A percentile compares a stretch with the other conserved stretches of the same genome.
These are phyloP conservation scores for Cryptops parisi DNA, from an alignment of 2,888 invertebrate species.

Conservation along the genomic window DNA sequence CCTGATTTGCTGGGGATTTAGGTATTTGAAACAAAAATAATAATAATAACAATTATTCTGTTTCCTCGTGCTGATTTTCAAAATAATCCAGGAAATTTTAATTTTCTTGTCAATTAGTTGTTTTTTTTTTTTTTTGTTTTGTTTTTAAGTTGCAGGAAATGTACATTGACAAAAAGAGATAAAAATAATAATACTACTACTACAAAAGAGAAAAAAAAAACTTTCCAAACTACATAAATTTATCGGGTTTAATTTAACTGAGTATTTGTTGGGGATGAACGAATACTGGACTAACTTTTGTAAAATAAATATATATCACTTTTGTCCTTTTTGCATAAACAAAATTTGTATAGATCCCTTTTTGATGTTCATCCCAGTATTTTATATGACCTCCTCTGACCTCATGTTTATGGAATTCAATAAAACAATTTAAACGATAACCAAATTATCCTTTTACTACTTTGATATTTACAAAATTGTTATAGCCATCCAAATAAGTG, in stretches of 20 bases:
- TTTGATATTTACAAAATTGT: not conserved
- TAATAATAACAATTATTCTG: too few relatives aligned
- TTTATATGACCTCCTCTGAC: slow-evolving; percentile 6
- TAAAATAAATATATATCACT: slow-evolving; percentile 3
- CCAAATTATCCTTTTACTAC: not conserved
- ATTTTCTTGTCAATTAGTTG: too few relatives aligned
- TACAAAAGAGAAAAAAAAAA: not conserved
- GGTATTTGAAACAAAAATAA: slow-evolving; percentile 4
- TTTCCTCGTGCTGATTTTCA: too few relatives aligned
- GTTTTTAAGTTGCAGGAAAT: not conserved
- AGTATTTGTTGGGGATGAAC: slow-evolving; percentile 7
- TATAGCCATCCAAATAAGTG: slow-evolving; percentile 1
- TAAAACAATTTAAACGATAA: not conserved
- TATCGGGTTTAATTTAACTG: not conserved
- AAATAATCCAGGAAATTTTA: too few relatives aligned
- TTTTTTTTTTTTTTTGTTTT: slow-evolving; percentile 6
- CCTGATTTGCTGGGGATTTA: slow-evolving; percentile 6
- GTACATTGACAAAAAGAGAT: not conserved
- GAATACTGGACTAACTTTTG: slow-evolving; percentile 7
- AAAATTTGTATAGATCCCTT: slow-evolving; percentile 8
- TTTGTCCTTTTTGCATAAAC: slow-evolving; percentile 10
- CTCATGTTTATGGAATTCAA: slow-evolving; percentile 7
- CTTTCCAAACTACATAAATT: not conserved
- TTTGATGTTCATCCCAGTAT: slow-evolving; percentile 5
- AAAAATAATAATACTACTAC: not conserved